Percentiles rank a stretch among this genome's conserved stretches.
These are phyloP conservation scores for Paramuricea clavata DNA, from an alignment of 92 coral and sea anemone species.

Conservation along the genomic window DNA sequence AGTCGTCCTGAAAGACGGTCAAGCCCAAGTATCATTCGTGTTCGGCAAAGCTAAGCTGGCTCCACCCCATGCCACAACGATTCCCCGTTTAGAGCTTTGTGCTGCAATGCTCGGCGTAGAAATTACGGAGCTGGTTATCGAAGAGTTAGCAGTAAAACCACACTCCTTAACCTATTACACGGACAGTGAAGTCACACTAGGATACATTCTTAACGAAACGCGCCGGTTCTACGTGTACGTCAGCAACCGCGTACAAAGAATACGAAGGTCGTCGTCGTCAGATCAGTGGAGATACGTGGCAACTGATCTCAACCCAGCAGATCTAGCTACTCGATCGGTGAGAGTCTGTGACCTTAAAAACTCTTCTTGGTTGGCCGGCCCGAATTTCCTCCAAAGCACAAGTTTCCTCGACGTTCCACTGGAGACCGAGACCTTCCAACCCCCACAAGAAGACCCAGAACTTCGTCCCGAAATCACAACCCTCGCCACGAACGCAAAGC, in stretches of 20 bases:
- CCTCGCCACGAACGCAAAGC: constrained; percentile 23
- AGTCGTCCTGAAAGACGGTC: no score
- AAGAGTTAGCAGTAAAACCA: no score
- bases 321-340: constrained; percentile 64
- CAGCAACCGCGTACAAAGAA: constrained; percentile 66
- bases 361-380: constrained; percentile 62
- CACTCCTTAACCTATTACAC: no score
- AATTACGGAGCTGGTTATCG: no score
- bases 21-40: no score
- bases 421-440: neutral
- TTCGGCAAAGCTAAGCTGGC: no score
- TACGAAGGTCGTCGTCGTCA: constrained; percentile 57
- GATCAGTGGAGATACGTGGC: constrained; percentile 63
- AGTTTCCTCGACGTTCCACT: neutral
- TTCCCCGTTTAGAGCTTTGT: no score
- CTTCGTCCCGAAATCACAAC: constrained; percentile 14
- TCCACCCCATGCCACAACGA: no score
- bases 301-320: constrained; percentile 68
- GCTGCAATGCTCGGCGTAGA: no score
- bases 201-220: constrained; percentile 60
- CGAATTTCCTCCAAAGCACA: constrained; percentile 27
- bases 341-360: constrained; percentile 48
- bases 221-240: constrained; percentile 62
- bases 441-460: constrained; percentile 40
- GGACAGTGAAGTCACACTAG: constrained; percentile 51